phyloP scores from a whole-genome alignment of 2,888 invertebrate genomes.

The Agrilus cyanescens region DNA sequence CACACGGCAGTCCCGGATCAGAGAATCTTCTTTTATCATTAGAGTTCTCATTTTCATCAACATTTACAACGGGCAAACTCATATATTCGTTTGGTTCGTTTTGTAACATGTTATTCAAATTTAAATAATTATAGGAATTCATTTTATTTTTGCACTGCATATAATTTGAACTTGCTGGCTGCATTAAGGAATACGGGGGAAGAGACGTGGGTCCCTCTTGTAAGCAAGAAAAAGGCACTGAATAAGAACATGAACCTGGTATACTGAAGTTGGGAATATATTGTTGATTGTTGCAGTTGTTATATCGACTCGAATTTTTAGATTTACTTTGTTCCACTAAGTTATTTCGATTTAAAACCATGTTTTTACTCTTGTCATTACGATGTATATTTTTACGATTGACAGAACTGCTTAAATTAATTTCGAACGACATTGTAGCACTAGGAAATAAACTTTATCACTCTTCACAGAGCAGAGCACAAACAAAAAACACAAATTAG shows the following conservation, averaged over 20 bases:
- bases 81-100: conserved; percentile 40
- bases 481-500: too few relatives aligned
- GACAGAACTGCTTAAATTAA: too few relatives aligned
- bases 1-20: conserved; percentile 50
- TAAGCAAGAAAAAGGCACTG: conserved; percentile 25
- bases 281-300: too few relatives aligned
- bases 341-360: too few relatives aligned
- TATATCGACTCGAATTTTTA: too few relatives aligned
- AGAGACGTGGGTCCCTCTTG: conserved; percentile 52
- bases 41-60: conserved; percentile 43
- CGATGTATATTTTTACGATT: too few relatives aligned
- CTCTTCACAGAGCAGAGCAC: too few relatives aligned
- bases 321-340: too few relatives aligned
- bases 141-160: too few relatives aligned
- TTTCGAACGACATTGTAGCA: too few relatives aligned
- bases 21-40: conserved; percentile 50
- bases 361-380: too few relatives aligned
- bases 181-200: conserved; percentile 48
- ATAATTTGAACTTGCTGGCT: conserved; percentile 24
- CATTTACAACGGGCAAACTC: conserved; percentile 61
- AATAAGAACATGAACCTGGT: conserved; percentile 24
- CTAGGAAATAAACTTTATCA: too few relatives aligned
- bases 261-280: conserved; percentile 14
- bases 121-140: neutral
- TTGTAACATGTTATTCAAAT: conserved; percentile 4